These are phyloP conservation scores for Cryptophagus acutangulus DNA, from an alignment of 2,888 invertebrate species.

Conservation along the genomic window DNA sequence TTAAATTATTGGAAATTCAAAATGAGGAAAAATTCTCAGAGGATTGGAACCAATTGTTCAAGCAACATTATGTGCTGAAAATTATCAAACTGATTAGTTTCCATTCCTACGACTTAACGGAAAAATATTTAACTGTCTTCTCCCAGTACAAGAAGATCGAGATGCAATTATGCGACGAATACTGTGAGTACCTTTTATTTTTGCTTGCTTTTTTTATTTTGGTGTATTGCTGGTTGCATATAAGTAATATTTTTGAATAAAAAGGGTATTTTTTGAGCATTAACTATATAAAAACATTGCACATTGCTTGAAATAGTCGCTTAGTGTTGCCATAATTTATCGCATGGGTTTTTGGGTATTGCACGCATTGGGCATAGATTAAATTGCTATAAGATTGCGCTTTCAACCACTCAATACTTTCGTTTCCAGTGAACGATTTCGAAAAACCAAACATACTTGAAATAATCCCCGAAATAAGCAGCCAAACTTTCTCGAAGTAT, in stretches of 20 bases:
- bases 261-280: not conserved
- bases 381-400: too few relatives aligned
- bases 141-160: slow-evolving; percentile 36
- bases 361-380: too few relatives aligned
- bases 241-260: too few relatives aligned
- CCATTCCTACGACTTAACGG: slow-evolving; percentile 32
- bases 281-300: slow-evolving; percentile 2
- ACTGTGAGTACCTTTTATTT: too few relatives aligned
- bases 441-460: slow-evolving; percentile 29
- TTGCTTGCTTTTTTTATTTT: too few relatives aligned
- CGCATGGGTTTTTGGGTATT: too few relatives aligned
- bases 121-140: slow-evolving; percentile 33
- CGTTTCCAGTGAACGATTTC: slow-evolving; percentile 25
- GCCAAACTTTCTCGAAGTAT: not conserved
- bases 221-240: too few relatives aligned
- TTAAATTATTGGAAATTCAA: slow-evolving; percentile 23
- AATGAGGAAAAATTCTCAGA: slow-evolving; percentile 20
- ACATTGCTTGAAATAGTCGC: too few relatives aligned
- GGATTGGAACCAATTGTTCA: slow-evolving; percentile 23
- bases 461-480: slow-evolving; percentile 24
- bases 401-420: slow-evolving; percentile 6
- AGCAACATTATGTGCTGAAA: slow-evolving; percentile 22
- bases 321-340: too few relatives aligned
- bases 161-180: slow-evolving; percentile 18
- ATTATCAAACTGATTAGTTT: slow-evolving; percentile 30